A percentile compares a stretch with the other conserved stretches of the same genome.
Evolutionary conservation across 2,888 invertebrate genomes (phyloP).

Genomic region (Eupithecia dodoneata): DNA sequence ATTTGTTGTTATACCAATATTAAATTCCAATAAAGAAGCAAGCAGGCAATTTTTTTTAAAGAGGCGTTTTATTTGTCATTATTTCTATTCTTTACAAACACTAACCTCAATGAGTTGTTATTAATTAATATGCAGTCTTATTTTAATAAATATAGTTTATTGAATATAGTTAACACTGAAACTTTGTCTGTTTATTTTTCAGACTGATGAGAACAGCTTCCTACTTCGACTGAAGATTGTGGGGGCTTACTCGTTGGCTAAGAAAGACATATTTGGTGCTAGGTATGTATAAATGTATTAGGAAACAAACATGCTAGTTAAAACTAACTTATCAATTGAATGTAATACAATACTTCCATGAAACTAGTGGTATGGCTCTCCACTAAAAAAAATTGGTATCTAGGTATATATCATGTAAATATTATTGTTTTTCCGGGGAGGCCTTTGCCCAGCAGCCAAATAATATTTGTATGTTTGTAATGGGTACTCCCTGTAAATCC

Average conservation of each 20-base stretch:
- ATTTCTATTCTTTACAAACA: not conserved
- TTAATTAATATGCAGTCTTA: not conserved
- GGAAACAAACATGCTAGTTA: not conserved
- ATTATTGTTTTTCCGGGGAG: not conserved
- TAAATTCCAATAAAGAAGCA: not conserved
- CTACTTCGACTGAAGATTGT: slow-evolving; percentile 93
- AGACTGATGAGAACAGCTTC: slow-evolving; percentile 92
- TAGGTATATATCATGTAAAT: not conserved
- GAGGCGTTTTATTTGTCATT: not conserved
- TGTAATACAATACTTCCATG: no score
- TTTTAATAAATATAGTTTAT: not conserved
- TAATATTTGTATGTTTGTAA: not conserved
- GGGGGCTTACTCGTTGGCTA: slow-evolving; percentile 95
- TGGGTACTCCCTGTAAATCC: no score
- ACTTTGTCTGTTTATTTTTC: slow-evolving; percentile 50
- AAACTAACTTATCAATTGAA: not conserved
- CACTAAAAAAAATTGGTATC: no score
- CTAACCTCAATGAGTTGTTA: not conserved
- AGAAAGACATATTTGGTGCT: slow-evolving; percentile 99
- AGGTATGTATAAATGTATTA: slow-evolving; percentile 85
- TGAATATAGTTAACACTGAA: not conserved
- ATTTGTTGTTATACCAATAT: no score
- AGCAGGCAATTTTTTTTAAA: not conserved
- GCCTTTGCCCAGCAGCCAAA: not conserved
- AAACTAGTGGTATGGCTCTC: no score